These are phyloP conservation scores for Trachelus troglodyta DNA, from an alignment of 2,888 invertebrate species.

Conservation along the genomic window DNA sequence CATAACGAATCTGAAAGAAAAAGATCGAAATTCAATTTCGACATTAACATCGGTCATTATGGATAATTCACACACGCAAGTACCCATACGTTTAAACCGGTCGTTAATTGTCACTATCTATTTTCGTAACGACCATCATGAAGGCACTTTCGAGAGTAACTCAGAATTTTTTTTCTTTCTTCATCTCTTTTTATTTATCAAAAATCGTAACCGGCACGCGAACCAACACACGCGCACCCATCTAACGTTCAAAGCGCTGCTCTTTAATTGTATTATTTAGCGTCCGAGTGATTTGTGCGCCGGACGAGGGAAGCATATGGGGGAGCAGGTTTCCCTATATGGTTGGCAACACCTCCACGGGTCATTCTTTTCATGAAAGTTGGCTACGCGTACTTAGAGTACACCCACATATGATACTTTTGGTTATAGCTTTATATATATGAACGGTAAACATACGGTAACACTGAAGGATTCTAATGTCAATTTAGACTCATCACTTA, in stretches of 20 bases:
- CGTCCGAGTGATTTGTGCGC: slow-evolving; percentile 32
- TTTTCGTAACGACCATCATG: not conserved
- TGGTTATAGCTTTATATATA: not conserved
- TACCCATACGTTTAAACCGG: not conserved
- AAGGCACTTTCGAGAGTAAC: not conserved
- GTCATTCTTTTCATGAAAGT: slow-evolving; percentile 40
- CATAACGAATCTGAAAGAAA: not conserved
- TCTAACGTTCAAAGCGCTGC: not conserved
- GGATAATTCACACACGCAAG: not conserved
- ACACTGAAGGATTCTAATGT: too few species aligned
- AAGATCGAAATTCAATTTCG: not conserved
- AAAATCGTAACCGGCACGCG: not conserved
- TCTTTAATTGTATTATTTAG: slow-evolving; percentile 46
- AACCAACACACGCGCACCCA: not conserved
- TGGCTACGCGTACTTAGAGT: slow-evolving; percentile 7
- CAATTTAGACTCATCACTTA: too few species aligned
- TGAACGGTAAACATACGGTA: too few species aligned
- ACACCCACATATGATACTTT: not conserved
- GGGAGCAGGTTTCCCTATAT: slow-evolving; percentile 41
- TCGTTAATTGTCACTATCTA: not conserved
- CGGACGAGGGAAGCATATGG: slow-evolving; percentile 20
- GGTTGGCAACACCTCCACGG: slow-evolving; percentile 31
- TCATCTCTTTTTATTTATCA: not conserved
- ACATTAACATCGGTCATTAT: not conserved
- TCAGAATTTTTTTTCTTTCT: not conserved